These are phyloP conservation scores for Drosophila insularis DNA, from an alignment of 1,140 invertebrate species.

Conservation along the genomic window DNA sequence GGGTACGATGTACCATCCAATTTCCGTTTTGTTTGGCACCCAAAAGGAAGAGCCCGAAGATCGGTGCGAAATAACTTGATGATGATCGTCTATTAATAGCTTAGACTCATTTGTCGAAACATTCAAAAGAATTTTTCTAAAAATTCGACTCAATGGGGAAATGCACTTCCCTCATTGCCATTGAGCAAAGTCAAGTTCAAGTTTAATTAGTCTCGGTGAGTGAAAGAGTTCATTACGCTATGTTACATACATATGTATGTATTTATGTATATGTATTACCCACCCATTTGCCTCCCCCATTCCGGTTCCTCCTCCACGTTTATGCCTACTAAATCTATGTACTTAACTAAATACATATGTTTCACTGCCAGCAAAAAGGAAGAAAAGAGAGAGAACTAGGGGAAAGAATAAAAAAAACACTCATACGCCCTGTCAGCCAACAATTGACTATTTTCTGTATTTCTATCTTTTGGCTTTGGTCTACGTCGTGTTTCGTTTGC, in stretches of 20 bases:
- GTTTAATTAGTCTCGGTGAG: constrained; percentile 33
- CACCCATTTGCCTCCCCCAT: not conserved
- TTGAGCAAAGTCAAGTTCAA: constrained; percentile 67
- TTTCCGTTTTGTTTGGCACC: constrained; percentile 50
- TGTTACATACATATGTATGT: constrained; percentile 7
- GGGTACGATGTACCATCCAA: constrained; percentile 23
- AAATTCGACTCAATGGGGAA: constrained; percentile 28
- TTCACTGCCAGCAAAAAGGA: constrained; percentile 54
- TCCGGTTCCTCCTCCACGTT: constrained; percentile 6
- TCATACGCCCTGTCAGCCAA: constrained; percentile 59
- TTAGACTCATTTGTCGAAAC: not conserved
- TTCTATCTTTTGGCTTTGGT: constrained; percentile 18
- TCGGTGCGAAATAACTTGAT: constrained; percentile 15
- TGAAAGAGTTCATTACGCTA: constrained; percentile 35
- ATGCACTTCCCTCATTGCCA: constrained; percentile 42
- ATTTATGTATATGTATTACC: not conserved
- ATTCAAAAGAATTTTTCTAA: constrained; percentile 2
- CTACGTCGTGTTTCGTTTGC: constrained; percentile 49
- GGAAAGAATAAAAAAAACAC: constrained; percentile 36
- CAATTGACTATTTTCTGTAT: constrained; percentile 37
- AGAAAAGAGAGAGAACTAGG: not conserved
- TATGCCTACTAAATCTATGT: constrained; percentile 12
- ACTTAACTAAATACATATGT: constrained; percentile 27
- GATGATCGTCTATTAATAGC: constrained; percentile 57
- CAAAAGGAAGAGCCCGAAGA: constrained; percentile 54